Base-by-base conservation (phyloP, 2,888 invertebrate species). In the Stenotaenia linearis region DNA sequence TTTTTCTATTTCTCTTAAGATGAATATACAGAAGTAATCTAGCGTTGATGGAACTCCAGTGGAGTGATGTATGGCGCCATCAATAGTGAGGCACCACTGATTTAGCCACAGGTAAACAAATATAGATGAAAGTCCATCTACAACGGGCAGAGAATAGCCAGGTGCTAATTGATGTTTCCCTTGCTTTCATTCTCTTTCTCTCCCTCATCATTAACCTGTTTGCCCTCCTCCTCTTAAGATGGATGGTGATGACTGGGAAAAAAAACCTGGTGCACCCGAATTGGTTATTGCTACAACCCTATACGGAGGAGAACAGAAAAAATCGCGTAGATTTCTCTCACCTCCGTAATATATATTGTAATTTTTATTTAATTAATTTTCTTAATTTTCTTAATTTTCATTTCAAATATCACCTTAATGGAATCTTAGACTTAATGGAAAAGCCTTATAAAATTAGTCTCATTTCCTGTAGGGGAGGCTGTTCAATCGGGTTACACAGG, bases 241-340 rank as follows among this genome's bases (percentile, higher is more conserved):
- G 69, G 69, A 69, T 69, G 69, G 69, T 69, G 69, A 69, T 69
- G 69, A 69, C 69, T 69, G 69, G 69, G 69, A 69, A 69, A 50
- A n/a, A n/a, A 69, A 69, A 69, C 69, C 69, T 69, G 69, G 69
- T 69, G 69, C 69, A 69, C 25, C 69, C 69, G 28, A 69, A 69
- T 69, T 69, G 69, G 69, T 69, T 69, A 69, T 69, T 69, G 69
- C 69, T 69, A 69, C 45, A 5, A 69, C 18, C n/a, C 18, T 18
- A 50, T 7, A 28, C 12, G n/a, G 28, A 25, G 69, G 28, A 28
- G 69, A 12, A 12, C 9, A 23, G n/a, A 69, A 69, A 69, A 23
- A 69, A 69, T 23, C 28, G 23, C 10, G 69, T 28, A 28, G 69
- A 69, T 69, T 69, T 28, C 28, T 69, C 69, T 69, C 69, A 69